Percentiles rank a stretch among this genome's conserved stretches.
Evolutionary conservation across 92 coral and sea anemone species (phyloP).

Genomic region (Palythoa caribaeorum): DNA sequence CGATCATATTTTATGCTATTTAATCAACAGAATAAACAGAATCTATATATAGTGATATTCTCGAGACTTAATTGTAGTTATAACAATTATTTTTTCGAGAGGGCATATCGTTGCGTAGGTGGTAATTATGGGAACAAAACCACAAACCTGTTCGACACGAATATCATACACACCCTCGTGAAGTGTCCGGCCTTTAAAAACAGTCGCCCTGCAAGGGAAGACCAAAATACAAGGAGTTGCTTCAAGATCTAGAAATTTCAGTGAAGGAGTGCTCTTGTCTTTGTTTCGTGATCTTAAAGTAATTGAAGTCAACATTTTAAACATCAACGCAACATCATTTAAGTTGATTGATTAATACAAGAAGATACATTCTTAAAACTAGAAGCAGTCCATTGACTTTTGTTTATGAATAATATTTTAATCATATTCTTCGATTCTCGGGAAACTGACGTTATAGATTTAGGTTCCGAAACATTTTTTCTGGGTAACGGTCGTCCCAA

Average conservation of each 20-base stretch:
- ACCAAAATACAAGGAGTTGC: constrained; percentile 8
- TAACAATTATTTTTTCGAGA: too few species aligned
- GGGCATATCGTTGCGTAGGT: too few species aligned
- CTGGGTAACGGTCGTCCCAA: not conserved
- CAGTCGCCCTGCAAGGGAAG: constrained; percentile 76
- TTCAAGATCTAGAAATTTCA: not conserved
- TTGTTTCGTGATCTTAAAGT: not conserved
- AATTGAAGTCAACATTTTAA: not conserved
- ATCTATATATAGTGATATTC: too few species aligned
- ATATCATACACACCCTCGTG: constrained; percentile 84
- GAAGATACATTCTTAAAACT: not conserved
- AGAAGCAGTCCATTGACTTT: not conserved
- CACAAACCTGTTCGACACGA: constrained; percentile 93
- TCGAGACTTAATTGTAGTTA: too few species aligned
- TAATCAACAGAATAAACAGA: too few species aligned
- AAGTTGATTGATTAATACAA: not conserved
- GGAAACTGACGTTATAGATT: not conserved
- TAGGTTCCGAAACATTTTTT: not conserved
- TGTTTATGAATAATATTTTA: not conserved
- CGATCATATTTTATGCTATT: too few species aligned
- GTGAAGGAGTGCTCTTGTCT: not conserved
- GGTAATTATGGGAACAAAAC: not conserved
- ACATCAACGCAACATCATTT: not conserved
- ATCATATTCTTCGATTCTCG: not conserved
- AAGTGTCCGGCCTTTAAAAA: constrained; percentile 81